A percentile compares a stretch with the other conserved stretches of the same genome.
phyloP scores from a whole-genome alignment of 1,140 invertebrate genomes.

The Steinernema khuongi region DNA sequence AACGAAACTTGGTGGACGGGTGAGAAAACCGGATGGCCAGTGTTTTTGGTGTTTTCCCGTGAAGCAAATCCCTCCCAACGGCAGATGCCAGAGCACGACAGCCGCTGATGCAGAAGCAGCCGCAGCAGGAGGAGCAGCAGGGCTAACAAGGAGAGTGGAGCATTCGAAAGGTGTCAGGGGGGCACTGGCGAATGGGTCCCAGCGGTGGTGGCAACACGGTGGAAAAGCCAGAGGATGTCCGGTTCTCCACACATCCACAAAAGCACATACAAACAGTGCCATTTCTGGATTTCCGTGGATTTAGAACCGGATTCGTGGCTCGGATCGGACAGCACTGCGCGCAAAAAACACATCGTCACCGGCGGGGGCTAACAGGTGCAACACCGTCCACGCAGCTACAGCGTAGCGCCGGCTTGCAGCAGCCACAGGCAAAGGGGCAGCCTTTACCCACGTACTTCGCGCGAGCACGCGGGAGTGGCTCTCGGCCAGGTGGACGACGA shows the following conservation, averaged over 20 bases:
- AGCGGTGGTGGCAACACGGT: slow-evolving; percentile 10
- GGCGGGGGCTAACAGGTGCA: slow-evolving; percentile 11
- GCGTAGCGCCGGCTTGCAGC: background rate
- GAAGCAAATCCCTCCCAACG: slow-evolving; percentile 9
- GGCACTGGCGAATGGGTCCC: background rate
- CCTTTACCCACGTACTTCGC: background rate
- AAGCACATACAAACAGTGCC: slow-evolving; percentile 15
- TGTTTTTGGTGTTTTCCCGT: slow-evolving; percentile 14
- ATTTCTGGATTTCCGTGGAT: slow-evolving; percentile 16
- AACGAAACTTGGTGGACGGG: slow-evolving; percentile 5
- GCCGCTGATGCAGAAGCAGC: background rate
- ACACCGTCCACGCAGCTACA: no score
- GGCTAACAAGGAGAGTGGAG: slow-evolving; percentile 12
- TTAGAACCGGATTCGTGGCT: slow-evolving; percentile 15
- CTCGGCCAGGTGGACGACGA: slow-evolving; percentile 6
- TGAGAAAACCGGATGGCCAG: slow-evolving; percentile 12
- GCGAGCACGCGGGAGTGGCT: background rate
- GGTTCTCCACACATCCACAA: slow-evolving; percentile 5
- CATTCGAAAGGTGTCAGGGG: slow-evolving; percentile 1
- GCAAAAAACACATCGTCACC: slow-evolving; percentile 7
- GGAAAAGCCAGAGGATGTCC: slow-evolving; percentile 14
- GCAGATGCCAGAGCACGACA: slow-evolving; percentile 5
- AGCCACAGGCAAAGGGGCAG: no score
- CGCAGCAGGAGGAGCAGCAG: background rate
- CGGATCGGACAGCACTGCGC: slow-evolving; percentile 6